Conservation (phyloP, 2,113 vertebrate species). For the Solea senegalensis region DNA sequence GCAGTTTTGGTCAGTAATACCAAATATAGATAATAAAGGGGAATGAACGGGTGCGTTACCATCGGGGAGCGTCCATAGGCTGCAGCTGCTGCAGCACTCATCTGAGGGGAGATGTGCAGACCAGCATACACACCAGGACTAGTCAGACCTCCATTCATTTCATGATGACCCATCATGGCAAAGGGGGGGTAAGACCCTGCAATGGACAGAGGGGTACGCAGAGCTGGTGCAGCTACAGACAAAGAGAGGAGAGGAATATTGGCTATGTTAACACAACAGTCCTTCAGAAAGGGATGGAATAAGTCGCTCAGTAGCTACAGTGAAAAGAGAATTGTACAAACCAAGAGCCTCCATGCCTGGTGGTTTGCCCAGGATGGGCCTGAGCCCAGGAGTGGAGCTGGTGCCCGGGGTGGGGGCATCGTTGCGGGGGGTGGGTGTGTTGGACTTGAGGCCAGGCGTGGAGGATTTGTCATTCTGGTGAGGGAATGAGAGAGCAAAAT, state of each 20-base stretch:
- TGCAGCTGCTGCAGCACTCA: constrained; percentile 89
- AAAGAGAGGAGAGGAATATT: constrained; percentile 27
- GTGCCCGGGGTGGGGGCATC: constrained; percentile 96
- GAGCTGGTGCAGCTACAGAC: constrained; percentile 84
- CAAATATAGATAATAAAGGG: constrained; percentile 1
- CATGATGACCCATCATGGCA: constrained; percentile 95
- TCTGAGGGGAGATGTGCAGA: constrained; percentile 95
- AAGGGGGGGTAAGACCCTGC: constrained; percentile 92
- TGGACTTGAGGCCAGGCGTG: constrained; percentile 95
- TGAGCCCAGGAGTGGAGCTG: constrained; percentile 92
- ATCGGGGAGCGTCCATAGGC: constrained; percentile 91
- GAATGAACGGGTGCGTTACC: constrained; percentile 76
- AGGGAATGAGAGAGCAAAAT: constrained; percentile 60
- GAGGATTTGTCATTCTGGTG: constrained; percentile 95
- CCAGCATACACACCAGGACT: constrained; percentile 92
- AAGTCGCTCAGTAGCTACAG: constrained; percentile 19
- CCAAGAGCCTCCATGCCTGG: constrained; percentile 90
- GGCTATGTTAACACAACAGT: constrained; percentile 18
- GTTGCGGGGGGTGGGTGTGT: constrained; percentile 92
- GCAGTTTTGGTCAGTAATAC: neutral
- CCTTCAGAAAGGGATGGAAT: neutral
- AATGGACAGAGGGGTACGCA: constrained; percentile 92
- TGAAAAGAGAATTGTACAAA: constrained; percentile 52
- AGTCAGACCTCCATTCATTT: constrained; percentile 93
- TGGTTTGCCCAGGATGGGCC: constrained; percentile 91